Evolutionary conservation across 2,888 invertebrate species (phyloP), one percentile per base, ranked within the genome.

Genomic region (Platycheirus albimanus): DNA sequence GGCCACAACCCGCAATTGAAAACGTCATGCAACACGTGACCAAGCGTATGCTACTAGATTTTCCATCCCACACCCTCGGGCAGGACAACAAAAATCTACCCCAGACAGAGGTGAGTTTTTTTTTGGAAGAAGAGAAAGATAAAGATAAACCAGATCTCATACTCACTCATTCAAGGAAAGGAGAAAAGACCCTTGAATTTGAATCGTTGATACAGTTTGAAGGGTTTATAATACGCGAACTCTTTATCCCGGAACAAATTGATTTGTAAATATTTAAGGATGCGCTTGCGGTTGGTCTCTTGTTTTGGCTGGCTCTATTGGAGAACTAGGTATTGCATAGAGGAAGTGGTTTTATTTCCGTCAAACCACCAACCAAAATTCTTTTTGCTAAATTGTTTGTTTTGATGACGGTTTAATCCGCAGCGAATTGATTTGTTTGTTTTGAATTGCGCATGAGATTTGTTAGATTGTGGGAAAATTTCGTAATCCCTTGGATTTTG

Each of bases 1-100:
- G 77, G 84, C 86, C 85, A 74, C 85, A 86, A 85, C 86, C 85
- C 80, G 78, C 86, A 86, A 86, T 86, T 86, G 86, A 83, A 85
- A 74, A 85, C 75, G 85, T 86, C 86, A 86, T 74, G 77, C 67
- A 81, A 64, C 86, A 86, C 85, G 86, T 76, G 86, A 83, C 86
- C 72, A 49, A 52, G 61, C 83, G 77, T 83, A 83, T 83, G 83
- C 56, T 83, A 24, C 51, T 28, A 47, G 52, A 85, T 79, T 80
- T 78, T 79, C 66, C 72, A 63, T 41, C 63, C 80, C 72, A 51
- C 69, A 52, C 30, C 78, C 69, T 43, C 51, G 38, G 78, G 72
- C 77, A 69, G 58, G 49, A 69, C 56, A 78, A 83, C 83, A 77
- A 28, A 69, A 51, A 51, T 58, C 47, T 30, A 52, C 36, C 66